Evolutionary conservation across 2,113 vertebrate species (phyloP).

Genomic region (Carassius carassius): DNA sequence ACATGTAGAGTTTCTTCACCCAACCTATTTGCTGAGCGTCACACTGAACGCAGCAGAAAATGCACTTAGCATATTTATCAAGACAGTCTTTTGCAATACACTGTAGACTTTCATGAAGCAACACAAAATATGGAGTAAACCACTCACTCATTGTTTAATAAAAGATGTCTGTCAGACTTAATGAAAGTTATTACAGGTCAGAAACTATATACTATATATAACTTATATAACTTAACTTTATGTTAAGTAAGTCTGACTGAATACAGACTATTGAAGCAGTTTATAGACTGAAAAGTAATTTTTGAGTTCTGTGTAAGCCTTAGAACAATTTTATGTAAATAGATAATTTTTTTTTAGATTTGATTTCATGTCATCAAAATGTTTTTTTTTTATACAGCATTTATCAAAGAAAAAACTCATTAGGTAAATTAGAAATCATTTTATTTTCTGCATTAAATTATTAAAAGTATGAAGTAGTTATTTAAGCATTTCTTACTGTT

Average conservation of each 20-base stretch:
- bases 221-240: neutral
- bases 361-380: neutral
- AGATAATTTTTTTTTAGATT: neutral
- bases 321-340: neutral
- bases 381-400: too few relatives aligned
- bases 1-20: neutral
- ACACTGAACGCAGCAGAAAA: neutral
- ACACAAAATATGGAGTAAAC: neutral
- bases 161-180: neutral
- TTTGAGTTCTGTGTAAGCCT: neutral
- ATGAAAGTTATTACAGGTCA: conserved; percentile 10
- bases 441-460: too few relatives aligned
- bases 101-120: neutral
- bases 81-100: neutral
- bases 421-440: too few relatives aligned
- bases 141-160: neutral
- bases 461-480: too few relatives aligned
- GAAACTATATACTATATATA: neutral
- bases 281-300: too few relatives aligned
- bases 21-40: neutral
- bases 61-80: neutral
- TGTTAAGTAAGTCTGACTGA: neutral
- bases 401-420: too few relatives aligned
- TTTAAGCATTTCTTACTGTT: too few relatives aligned
- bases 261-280: neutral